A percentile compares a stretch with the other conserved stretches of the same genome.
Conservation (phyloP, 2,888 invertebrate genomes). For the Parasteatoda lunata region DNA sequence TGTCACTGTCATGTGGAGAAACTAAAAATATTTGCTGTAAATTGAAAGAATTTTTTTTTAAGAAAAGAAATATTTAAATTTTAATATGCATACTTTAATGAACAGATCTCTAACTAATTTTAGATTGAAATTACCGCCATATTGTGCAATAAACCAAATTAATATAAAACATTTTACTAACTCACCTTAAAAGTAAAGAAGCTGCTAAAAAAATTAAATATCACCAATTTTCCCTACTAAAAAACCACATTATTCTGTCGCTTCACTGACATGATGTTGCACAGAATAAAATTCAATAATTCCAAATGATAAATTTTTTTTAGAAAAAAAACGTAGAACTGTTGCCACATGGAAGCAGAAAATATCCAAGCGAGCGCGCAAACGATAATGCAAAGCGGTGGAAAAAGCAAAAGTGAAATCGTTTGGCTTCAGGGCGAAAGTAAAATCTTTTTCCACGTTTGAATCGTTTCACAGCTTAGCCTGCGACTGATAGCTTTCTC, state of each 20-base stretch:
- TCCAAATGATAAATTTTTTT: slow-evolving; percentile 1
- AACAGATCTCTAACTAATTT: too few relatives aligned
- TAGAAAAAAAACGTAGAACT: slow-evolving; percentile 4
- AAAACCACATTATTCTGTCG: slow-evolving; percentile 7
- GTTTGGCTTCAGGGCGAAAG: slow-evolving; percentile 20
- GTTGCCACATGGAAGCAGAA: slow-evolving; percentile 30
- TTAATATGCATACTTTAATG: too few relatives aligned
- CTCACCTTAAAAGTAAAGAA: too few relatives aligned
- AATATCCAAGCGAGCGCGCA: slow-evolving; percentile 39
- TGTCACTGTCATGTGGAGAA: too few relatives aligned
- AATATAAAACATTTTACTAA: too few relatives aligned
- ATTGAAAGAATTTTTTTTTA: too few relatives aligned
- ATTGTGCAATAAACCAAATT: too few relatives aligned
- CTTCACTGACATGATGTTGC: not conserved
- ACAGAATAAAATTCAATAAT: not conserved
- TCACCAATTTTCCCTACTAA: slow-evolving; percentile 6
- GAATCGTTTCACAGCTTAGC: slow-evolving; percentile 19
- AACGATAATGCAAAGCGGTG: slow-evolving; percentile 13
- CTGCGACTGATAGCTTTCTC: slow-evolving; percentile 41
- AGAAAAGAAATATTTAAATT: too few relatives aligned
- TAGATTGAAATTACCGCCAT: too few relatives aligned
- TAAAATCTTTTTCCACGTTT: slow-evolving; percentile 21
- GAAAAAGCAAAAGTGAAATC: slow-evolving; percentile 28
- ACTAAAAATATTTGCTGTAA: too few relatives aligned
- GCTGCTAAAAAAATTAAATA: not conserved